These are phyloP conservation scores for Neoascia interrupta DNA, from an alignment of 2,888 invertebrate species.

Conservation along the genomic window DNA sequence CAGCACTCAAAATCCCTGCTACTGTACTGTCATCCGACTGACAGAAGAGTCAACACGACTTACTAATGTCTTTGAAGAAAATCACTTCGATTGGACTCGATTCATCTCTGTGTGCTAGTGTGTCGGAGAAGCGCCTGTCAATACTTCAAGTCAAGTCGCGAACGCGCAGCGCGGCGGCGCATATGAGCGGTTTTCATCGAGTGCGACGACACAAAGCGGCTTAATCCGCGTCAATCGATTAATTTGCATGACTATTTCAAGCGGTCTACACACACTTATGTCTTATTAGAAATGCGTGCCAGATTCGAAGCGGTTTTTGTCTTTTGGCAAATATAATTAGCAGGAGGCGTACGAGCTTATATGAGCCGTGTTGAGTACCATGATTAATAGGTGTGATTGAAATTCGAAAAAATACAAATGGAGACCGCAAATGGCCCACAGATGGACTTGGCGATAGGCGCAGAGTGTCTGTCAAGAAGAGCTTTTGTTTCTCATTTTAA, in stretches of 20 bases:
- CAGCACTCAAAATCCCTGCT: slow-evolving; percentile 36
- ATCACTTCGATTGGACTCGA: slow-evolving; percentile 39
- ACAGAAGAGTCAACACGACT: slow-evolving; percentile 26
- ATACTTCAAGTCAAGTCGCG: slow-evolving; percentile 13
- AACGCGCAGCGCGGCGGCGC: slow-evolving; percentile 34
- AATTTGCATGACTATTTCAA: slow-evolving; percentile 66
- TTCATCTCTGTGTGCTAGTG: slow-evolving; percentile 12
- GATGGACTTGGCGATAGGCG: slow-evolving; percentile 13
- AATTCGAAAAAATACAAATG: slow-evolving; percentile 48
- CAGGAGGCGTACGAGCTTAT: slow-evolving; percentile 16
- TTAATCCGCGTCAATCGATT: slow-evolving; percentile 62
- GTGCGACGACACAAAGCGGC: slow-evolving; percentile 40
- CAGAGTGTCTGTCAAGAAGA: slow-evolving; percentile 22
- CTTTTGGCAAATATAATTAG: neutral
- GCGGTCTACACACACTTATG: slow-evolving; percentile 49
- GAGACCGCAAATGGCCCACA: slow-evolving; percentile 38
- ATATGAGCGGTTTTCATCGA: slow-evolving; percentile 24
- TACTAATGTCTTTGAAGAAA: slow-evolving; percentile 32
- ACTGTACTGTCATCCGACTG: slow-evolving; percentile 36
- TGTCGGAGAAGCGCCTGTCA: slow-evolving; percentile 38
- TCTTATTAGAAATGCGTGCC: slow-evolving; percentile 65
- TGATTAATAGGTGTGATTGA: slow-evolving; percentile 65
- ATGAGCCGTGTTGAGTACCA: slow-evolving; percentile 29
- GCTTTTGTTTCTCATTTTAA: slow-evolving; percentile 51
- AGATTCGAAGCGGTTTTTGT: slow-evolving; percentile 47